These are phyloP conservation scores for Syrmaticus mikado DNA, from an alignment of 2,113 vertebrate species.

Conservation along the genomic window DNA sequence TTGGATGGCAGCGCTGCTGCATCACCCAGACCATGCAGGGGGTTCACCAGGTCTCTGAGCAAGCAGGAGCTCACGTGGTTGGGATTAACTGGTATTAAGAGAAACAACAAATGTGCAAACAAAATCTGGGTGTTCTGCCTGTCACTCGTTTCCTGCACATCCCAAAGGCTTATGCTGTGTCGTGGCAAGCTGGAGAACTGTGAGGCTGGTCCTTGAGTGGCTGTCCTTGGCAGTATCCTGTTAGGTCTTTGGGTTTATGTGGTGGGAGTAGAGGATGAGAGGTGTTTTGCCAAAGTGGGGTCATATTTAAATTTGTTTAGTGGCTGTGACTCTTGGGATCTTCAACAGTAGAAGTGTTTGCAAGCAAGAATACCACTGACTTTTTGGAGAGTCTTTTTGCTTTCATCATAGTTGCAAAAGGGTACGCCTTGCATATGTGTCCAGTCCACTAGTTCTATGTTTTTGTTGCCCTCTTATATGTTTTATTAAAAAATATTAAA, in stretches of 20 bases:
- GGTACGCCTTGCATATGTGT: accelerated
- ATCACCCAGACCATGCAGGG: accelerated
- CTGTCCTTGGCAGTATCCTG: background rate
- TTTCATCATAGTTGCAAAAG: background rate
- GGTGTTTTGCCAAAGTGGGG: background rate
- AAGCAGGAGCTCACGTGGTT: background rate
- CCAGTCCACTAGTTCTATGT: too few relatives aligned
- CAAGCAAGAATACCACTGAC: background rate
- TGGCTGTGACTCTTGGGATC: background rate
- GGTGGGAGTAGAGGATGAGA: accelerated
- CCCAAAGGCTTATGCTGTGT: accelerated
- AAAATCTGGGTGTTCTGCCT: accelerated
- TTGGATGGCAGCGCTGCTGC: accelerated
- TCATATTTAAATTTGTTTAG: background rate
- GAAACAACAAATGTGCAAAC: background rate
- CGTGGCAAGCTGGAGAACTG: accelerated
- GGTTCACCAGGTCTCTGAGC: background rate
- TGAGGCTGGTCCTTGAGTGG: accelerated
- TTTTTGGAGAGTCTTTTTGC: background rate
- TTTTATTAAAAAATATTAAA: too few relatives aligned
- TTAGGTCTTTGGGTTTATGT: background rate
- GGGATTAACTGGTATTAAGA: background rate
- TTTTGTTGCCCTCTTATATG: too few relatives aligned
- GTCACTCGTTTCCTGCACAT: background rate
- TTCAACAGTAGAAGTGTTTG: background rate